Evolutionary conservation across 2,113 vertebrate species (phyloP).

Genomic region (Grammomys dolichurus): DNA sequence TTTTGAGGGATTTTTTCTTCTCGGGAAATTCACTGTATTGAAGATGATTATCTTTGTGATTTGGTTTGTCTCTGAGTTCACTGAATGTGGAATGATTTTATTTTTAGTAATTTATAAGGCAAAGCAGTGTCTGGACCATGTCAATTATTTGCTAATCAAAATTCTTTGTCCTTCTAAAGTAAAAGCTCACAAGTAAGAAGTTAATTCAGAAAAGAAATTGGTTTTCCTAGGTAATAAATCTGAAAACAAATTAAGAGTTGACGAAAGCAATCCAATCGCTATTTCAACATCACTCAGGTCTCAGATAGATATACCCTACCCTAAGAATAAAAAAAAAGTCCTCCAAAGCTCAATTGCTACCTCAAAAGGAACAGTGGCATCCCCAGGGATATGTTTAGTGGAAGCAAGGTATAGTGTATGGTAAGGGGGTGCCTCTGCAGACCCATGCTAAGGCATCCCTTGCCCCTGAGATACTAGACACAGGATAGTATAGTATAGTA

Average conservation of each 20-base stretch:
- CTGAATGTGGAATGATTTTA: constrained; percentile 59
- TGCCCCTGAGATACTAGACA: too few relatives aligned
- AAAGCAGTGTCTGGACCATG: constrained; percentile 56
- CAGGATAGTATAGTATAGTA: too few relatives aligned
- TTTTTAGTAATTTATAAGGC: constrained; percentile 70
- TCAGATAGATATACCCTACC: background rate
- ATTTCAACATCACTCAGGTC: constrained; percentile 29
- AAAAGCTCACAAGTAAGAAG: constrained; percentile 60
- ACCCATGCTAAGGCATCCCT: too few relatives aligned
- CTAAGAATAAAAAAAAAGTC: background rate
- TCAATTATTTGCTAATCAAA: constrained; percentile 70
- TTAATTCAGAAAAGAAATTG: constrained; percentile 71
- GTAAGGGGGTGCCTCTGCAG: too few relatives aligned
- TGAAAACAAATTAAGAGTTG: constrained; percentile 71
- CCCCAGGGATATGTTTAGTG: background rate
- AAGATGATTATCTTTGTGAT: background rate
- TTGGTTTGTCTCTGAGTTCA: constrained; percentile 43
- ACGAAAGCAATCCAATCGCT: background rate
- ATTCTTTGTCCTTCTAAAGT: constrained; percentile 57
- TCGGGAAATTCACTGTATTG: constrained; percentile 55
- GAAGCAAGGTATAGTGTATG: too few relatives aligned
- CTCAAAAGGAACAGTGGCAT: background rate
- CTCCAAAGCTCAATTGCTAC: background rate
- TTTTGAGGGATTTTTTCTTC: constrained; percentile 58
- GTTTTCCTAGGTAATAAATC: constrained; percentile 52